These are phyloP conservation scores for Euzophera pinguis DNA, from an alignment of 2,888 invertebrate genomes.

Conservation along the genomic window DNA sequence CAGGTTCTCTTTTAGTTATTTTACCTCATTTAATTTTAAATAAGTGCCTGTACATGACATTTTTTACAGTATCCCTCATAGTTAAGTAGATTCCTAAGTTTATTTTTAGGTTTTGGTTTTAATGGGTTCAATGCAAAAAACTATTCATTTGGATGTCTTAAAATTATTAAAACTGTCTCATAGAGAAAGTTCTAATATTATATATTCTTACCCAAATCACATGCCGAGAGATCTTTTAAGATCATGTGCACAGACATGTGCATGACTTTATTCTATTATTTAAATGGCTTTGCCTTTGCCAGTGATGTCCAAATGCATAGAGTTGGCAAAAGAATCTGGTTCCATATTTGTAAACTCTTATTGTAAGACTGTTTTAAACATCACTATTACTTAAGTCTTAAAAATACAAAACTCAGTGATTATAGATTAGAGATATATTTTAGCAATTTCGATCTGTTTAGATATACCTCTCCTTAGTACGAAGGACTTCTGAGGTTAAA, in stretches of 20 bases:
- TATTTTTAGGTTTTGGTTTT: background rate
- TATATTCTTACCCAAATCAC: no score
- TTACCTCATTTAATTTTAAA: conserved; percentile 5
- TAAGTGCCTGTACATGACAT: conserved; percentile 3
- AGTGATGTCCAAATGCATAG: background rate
- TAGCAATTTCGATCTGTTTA: background rate
- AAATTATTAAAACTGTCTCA: background rate
- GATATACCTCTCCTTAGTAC: background rate
- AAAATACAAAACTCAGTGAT: background rate
- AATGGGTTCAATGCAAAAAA: background rate
- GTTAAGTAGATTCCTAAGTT: background rate
- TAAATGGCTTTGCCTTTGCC: background rate
- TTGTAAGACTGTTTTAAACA: conserved; percentile 4
- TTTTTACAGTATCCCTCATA: background rate
- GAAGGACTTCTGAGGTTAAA: background rate
- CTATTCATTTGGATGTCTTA: background rate
- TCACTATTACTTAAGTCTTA: conserved; percentile 1
- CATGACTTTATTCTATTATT: background rate
- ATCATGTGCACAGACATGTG: no score
- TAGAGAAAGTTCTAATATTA: no score
- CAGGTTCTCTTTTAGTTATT: conserved; percentile 6
- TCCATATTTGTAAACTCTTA: background rate
- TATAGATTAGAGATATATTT: background rate
- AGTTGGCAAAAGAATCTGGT: background rate
- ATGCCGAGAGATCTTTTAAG: no score